phyloP scores from a whole-genome alignment of 2,797 vertebrate genomes.

The Catamblyrhynchus diadema region DNA sequence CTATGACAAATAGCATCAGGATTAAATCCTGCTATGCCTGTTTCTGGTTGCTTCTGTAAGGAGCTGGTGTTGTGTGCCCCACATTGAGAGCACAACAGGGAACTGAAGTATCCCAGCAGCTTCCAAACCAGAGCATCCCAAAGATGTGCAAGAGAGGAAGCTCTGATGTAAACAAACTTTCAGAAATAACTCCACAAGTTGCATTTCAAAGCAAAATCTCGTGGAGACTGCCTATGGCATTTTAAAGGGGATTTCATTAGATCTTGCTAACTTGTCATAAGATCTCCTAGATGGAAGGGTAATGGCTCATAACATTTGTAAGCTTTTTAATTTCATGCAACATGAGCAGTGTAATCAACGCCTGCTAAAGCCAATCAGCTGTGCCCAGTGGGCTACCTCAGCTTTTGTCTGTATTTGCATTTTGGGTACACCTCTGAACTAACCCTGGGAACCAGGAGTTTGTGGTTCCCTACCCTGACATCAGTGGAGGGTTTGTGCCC shows the following conservation, averaged over 20 bases:
- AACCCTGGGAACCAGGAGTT: not conserved
- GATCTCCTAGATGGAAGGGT: conserved; percentile 79
- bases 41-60: not conserved
- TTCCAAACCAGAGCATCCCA: not conserved
- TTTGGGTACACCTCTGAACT: conserved; percentile 38
- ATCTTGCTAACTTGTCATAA: conserved; percentile 79
- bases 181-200: conserved; percentile 12
- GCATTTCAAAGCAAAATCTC: conserved; percentile 62
- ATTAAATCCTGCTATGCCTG: not conserved
- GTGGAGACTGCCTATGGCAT: conserved; percentile 68
- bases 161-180: conserved; percentile 24
- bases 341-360: conserved; percentile 81
- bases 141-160: not conserved
- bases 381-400: conserved; percentile 69
- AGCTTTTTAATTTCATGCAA: conserved; percentile 85
- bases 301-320: conserved; percentile 82
- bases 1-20: not conserved
- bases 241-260: conserved; percentile 79
- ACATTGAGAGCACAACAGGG: not conserved
- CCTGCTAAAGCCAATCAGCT: conserved; percentile 77
- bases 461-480: conserved; percentile 11
- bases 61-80: not conserved
- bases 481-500: not conserved
- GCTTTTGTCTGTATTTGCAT: conserved; percentile 68
- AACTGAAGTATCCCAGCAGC: not conserved